A percentile compares a stretch with the other conserved stretches of the same genome.
These are phyloP conservation scores for Odontocerum albicorne DNA, from an alignment of 2,888 invertebrate genomes.

Conservation along the genomic window DNA sequence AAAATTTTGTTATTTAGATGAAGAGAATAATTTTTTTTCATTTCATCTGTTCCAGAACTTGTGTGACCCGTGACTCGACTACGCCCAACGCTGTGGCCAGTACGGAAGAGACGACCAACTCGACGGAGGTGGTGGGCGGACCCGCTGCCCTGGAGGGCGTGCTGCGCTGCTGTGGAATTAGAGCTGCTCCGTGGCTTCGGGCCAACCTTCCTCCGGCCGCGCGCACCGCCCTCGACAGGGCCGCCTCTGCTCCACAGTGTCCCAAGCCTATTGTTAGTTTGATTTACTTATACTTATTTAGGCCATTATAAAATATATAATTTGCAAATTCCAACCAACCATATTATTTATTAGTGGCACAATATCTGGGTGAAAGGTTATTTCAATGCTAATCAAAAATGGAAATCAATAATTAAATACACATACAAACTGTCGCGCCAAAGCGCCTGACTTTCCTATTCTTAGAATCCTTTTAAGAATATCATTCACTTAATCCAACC, in stretches of 20 bases:
- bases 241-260: conserved; percentile 46
- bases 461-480: too few relatives aligned
- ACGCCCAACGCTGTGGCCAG: conserved; percentile 23
- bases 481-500: too few relatives aligned
- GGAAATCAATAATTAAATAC: too few relatives aligned
- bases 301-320: too few relatives aligned
- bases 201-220: conserved; percentile 47
- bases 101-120: conserved; percentile 9
- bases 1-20: too few relatives aligned
- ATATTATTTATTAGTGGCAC: too few relatives aligned
- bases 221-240: conserved; percentile 45
- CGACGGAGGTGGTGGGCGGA: conserved; percentile 32
- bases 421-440: too few relatives aligned
- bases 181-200: conserved; percentile 48
- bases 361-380: too few relatives aligned
- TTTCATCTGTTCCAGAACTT: conserved; percentile 41
- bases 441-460: too few relatives aligned
- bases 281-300: too few relatives aligned
- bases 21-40: not conserved
- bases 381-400: too few relatives aligned
- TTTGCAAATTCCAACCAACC: too few relatives aligned
- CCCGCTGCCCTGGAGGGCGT: conserved; percentile 40
- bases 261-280: conserved; percentile 37
- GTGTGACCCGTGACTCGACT: conserved; percentile 49
- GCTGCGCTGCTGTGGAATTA: conserved; percentile 45